Evolutionary conservation across 2,113 vertebrate species (phyloP), one percentile per base, ranked within the genome.

Genomic region (Pteropus alecto): DNA sequence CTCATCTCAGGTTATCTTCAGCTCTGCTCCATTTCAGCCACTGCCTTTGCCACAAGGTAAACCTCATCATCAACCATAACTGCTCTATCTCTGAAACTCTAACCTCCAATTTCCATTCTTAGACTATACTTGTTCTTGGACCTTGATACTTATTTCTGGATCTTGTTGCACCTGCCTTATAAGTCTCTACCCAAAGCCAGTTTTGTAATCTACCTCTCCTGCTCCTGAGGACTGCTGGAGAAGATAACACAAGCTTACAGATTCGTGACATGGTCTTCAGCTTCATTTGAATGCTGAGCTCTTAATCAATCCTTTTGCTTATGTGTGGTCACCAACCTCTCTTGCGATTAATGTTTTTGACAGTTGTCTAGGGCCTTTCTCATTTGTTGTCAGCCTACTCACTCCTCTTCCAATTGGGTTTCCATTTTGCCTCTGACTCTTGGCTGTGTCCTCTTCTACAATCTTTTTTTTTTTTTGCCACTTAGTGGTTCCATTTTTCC

Each of bases 1-100:
- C 41, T 85, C 43, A 76, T 81, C 41, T 93, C 82, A 87, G 43
- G 14, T 48, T 73, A 26, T 77, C 90, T 93, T 92, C 43, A 95
- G 30, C 41, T 77, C 38, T 91, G 46, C 46, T 93, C 41, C 21
- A 16, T 81, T 91, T 91, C 18, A 95, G n/a, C 67, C 81, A 82
- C 15, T 48, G 58, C 16, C 21, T 88, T 88, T 43, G 24, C n/a
- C 71, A 85, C 26, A 56, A 9, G 46, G 58, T 93, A 41, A 43
- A 58, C 18, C 24, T 86, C 60, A 73, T 43, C 61, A 87, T 73
- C 21, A 58, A 22, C 12, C 30, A 35, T 16, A 90, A 86, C 41
- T 89, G n/a, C 6, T 56, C 35, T 86, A 43, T 60, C 43, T 93
- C 18, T 41, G 68, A 96, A 95, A 94, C 46, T 56, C 13, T 78